phyloP scores from a whole-genome alignment of 2,888 invertebrate species.

The Piscicola geometra region DNA sequence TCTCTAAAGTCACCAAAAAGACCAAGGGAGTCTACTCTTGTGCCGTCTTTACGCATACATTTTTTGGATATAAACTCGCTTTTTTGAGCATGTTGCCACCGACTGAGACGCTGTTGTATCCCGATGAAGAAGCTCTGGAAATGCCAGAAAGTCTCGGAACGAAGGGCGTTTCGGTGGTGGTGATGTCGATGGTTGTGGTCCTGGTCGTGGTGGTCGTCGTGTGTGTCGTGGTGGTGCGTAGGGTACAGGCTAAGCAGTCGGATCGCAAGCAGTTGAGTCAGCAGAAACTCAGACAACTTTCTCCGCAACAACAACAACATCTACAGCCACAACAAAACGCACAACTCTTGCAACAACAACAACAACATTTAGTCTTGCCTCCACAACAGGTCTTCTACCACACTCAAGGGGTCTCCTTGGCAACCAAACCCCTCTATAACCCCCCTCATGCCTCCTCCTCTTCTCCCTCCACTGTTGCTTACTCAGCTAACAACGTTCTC shows the following conservation, averaged over 20 bases:
- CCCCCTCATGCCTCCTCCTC: slow-evolving; percentile 9
- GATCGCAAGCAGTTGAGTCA: slow-evolving; percentile 11
- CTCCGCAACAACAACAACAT: slow-evolving; percentile 16
- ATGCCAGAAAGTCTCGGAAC: neutral
- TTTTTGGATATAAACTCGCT: slow-evolving; percentile 22
- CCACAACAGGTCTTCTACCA: slow-evolving; percentile 11
- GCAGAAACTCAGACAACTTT: slow-evolving; percentile 11
- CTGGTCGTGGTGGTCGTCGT: slow-evolving; percentile 20
- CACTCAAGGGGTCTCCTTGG: neutral
- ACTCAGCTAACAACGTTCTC: neutral
- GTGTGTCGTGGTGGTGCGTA: slow-evolving; percentile 1
- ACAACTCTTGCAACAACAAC: slow-evolving; percentile 15
- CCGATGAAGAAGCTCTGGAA: neutral
- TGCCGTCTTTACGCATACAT: slow-evolving; percentile 14
- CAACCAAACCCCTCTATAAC: neutral
- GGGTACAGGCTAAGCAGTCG: neutral
- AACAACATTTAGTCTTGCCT: neutral
- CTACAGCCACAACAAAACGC: neutral
- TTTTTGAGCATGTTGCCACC: neutral
- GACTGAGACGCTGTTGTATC: neutral
- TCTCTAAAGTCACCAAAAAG: neutral
- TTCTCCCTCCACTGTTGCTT: slow-evolving; percentile 6
- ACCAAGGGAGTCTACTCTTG: slow-evolving; percentile 21
- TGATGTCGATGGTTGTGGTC: neutral
- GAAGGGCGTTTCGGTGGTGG: slow-evolving; percentile 1